Evolutionary conservation across 2,113 vertebrate species (phyloP).

Genomic region (Sander lucioperca): DNA sequence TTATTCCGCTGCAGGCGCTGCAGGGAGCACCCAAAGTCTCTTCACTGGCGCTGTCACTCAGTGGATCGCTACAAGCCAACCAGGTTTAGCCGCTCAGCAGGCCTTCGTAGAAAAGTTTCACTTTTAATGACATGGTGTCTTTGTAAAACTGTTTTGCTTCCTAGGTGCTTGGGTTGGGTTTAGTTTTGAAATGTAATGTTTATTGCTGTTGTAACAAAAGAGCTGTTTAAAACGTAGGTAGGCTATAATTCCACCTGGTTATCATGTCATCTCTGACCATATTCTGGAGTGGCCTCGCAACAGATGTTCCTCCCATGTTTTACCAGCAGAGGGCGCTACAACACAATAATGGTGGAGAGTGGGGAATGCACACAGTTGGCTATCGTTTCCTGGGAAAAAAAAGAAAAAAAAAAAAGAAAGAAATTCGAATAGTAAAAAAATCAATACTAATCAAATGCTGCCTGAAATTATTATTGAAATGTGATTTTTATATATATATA

Average conservation of each 20-base stretch:
- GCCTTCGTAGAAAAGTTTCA: not conserved
- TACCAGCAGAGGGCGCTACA: conserved; percentile 50
- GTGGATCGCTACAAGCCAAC: too few species aligned
- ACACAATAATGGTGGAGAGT: not conserved
- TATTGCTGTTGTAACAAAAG: not conserved
- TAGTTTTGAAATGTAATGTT: not conserved
- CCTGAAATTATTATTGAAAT: too few species aligned
- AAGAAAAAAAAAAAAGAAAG: too few species aligned
- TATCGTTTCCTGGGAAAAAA: not conserved
- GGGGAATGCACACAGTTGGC: not conserved
- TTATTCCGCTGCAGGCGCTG: not conserved
- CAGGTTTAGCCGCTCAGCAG: not conserved
- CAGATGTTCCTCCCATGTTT: not conserved
- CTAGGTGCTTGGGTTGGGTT: not conserved
- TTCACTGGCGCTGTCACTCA: too few species aligned
- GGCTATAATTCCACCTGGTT: not conserved
- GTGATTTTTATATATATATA: too few species aligned
- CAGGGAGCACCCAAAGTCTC: too few species aligned
- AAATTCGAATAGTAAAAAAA: too few species aligned
- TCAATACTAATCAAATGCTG: too few species aligned
- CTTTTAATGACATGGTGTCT: not conserved
- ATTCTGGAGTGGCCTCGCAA: rapidly evolving
- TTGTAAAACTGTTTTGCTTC: too few species aligned
- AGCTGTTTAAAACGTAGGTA: not conserved
- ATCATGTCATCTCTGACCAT: not conserved